Percentiles rank a stretch among this genome's conserved stretches.
These are phyloP conservation scores for Pristiophorus japonicus DNA, from an alignment of 2,113 vertebrate species.

Conservation along the genomic window DNA sequence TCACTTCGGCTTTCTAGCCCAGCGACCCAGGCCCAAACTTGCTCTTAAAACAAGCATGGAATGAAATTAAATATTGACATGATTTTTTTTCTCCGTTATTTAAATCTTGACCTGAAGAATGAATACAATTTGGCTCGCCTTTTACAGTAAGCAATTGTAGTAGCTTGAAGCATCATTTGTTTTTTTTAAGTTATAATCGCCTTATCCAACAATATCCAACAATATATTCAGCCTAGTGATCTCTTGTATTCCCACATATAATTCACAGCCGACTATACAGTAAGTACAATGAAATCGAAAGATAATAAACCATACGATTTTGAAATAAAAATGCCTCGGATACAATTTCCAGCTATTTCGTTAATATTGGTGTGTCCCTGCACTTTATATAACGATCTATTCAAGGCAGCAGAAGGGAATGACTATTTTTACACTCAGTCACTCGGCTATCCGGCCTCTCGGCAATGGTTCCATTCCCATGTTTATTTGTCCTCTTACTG, in stretches of 20 bases:
- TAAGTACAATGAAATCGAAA: background rate
- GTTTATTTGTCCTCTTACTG: background rate
- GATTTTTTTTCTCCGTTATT: background rate
- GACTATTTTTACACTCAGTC: background rate
- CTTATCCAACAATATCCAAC: background rate
- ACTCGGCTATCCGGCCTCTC: background rate
- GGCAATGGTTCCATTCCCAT: background rate
- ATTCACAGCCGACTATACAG: background rate
- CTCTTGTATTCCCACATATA: background rate
- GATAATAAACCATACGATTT: background rate
- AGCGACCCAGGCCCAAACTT: background rate
- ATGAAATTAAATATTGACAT: background rate
- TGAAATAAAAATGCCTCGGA: background rate
- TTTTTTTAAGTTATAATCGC: background rate
- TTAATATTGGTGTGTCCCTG: background rate
- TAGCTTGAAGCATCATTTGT: background rate
- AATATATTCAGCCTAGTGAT: too few relatives aligned
- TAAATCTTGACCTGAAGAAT: background rate
- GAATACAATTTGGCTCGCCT: background rate
- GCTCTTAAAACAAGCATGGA: background rate
- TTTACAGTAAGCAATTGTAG: background rate
- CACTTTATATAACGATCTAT: too few relatives aligned
- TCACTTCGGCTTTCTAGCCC: background rate
- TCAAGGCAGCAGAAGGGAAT: background rate
- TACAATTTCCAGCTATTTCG: background rate